Evolutionary conservation across 2,888 invertebrate species (phyloP).

Genomic region (Ophraella communa): DNA sequence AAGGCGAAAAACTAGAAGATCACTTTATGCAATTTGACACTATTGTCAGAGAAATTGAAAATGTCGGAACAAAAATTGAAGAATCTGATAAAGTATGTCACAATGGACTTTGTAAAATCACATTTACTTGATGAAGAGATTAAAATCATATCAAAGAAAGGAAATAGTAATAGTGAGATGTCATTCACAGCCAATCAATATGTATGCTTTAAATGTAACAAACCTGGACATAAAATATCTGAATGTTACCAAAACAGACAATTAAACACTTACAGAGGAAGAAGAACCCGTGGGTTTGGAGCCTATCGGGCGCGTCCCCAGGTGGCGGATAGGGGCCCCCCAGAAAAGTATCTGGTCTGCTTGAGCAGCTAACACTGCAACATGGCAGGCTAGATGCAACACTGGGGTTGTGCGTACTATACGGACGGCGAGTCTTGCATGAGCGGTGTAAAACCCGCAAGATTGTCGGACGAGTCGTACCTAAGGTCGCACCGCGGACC

Average conservation of each 20-base stretch:
- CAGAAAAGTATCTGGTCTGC: too few relatives aligned
- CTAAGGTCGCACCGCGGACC: too few relatives aligned
- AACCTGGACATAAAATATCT: slow-evolving; percentile 20
- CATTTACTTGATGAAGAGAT: slow-evolving; percentile 39
- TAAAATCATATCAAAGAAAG: slow-evolving; percentile 24
- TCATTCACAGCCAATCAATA: slow-evolving; percentile 20
- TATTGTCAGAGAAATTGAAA: slow-evolving; percentile 41
- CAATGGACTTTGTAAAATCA: slow-evolving; percentile 42
- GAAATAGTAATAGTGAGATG: slow-evolving; percentile 3
- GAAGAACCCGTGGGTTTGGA: too few relatives aligned
- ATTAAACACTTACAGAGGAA: not conserved
- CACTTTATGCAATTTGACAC: slow-evolving; percentile 43
- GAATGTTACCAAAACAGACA: slow-evolving; percentile 2
- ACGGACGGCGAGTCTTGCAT: too few relatives aligned
- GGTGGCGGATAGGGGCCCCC: too few relatives aligned
- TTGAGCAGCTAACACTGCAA: too few relatives aligned
- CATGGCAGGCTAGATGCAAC: too few relatives aligned
- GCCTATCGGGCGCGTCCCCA: too few relatives aligned
- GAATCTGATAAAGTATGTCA: too few relatives aligned
- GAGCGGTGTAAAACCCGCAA: too few relatives aligned
- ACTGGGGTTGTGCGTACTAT: too few relatives aligned
- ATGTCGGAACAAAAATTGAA: slow-evolving; percentile 37
- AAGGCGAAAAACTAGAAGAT: slow-evolving; percentile 38
- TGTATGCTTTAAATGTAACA: slow-evolving; percentile 28
- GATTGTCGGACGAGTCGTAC: too few relatives aligned